Base-by-base conservation (phyloP, 2,113 vertebrate genomes). In the Ptychochromis oligacanthus region DNA sequence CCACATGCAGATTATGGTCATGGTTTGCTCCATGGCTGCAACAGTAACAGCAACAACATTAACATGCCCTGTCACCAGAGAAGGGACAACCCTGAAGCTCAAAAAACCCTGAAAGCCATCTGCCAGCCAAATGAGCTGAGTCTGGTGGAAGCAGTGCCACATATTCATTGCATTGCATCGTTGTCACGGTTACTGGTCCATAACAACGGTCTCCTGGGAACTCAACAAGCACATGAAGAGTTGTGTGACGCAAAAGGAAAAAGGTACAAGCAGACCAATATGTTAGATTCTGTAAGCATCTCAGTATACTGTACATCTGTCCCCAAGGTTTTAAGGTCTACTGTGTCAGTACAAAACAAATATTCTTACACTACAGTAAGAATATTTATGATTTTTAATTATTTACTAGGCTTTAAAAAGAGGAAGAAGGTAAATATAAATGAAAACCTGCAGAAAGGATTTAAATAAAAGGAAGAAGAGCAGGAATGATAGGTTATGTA, bases 121-220 rank as follows among this genome's bases (percentile, higher is more conserved):
- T 87, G 78, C 12, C 83, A 60, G 40, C 49, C 24, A 4, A 78
- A 72, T 14, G 2, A 62, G 79, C 74, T 28, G 46, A 81, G 82
- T 72, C 81, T 67, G 75, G 58, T 64, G 3, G 55, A 80, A 46
- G 78, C 76, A 11, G 26, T 65, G 74, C 70, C 57, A 82, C 64
- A 59, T 80, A 72, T 74, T 72, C 28, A 13, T 77, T 57, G 36
- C 65, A 28, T 82, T 77, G 85, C 77, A 77, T 34, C 8, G 75
- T 92, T 89, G 92, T 88, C 93, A 91, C 24, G 76, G 91, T 87
- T 87, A 91, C 91, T 43, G 52, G 86, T 46, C 88, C 87, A 81
- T 93, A 88, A 93, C 90, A 89, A 93, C 90, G 18, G 85, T 92
- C 80, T 92, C 91, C 83, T 57, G 87, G 88, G 87, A 88, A 62